Conservation (phyloP, 2,113 vertebrate genomes). For the Sterna hirundo region DNA sequence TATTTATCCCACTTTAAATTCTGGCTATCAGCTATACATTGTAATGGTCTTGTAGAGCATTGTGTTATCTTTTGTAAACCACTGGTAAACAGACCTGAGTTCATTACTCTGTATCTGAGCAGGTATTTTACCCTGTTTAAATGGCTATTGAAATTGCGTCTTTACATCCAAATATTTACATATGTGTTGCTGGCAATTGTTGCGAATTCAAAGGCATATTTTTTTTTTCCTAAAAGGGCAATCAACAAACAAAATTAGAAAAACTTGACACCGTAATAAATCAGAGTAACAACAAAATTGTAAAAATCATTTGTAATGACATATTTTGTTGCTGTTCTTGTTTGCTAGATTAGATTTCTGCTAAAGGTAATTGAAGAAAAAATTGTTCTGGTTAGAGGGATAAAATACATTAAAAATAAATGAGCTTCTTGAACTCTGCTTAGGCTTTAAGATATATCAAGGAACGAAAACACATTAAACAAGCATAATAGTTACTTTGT, state of each 20-base stretch:
- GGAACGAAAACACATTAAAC: neutral
- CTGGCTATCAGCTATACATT: conserved; percentile 7
- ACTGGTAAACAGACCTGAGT: neutral
- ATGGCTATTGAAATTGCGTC: conserved; percentile 1
- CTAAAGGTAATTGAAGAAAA: conserved; percentile 62
- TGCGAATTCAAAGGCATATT: neutral
- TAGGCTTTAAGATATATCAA: neutral
- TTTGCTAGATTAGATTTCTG: conserved; percentile 52
- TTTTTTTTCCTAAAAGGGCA: neutral
- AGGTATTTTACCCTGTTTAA: conserved; percentile 19
- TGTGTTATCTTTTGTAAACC: neutral
- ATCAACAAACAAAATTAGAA: conserved; percentile 38
- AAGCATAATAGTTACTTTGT: neutral
- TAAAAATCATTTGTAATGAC: conserved; percentile 53
- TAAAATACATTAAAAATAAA: conserved; percentile 51
- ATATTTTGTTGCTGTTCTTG: conserved; percentile 47
- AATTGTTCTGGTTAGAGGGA: conserved; percentile 42
- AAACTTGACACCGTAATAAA: conserved; percentile 43
- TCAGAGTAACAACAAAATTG: conserved; percentile 30
- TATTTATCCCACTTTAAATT: conserved; percentile 42
- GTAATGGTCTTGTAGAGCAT: neutral
- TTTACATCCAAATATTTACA: neutral
- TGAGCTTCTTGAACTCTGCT: conserved; percentile 19
- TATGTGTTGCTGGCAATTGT: neutral
- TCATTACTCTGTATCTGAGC: conserved; percentile 22